phyloP scores from a whole-genome alignment of 2,797 vertebrate species.

The Caiman crocodilus region DNA sequence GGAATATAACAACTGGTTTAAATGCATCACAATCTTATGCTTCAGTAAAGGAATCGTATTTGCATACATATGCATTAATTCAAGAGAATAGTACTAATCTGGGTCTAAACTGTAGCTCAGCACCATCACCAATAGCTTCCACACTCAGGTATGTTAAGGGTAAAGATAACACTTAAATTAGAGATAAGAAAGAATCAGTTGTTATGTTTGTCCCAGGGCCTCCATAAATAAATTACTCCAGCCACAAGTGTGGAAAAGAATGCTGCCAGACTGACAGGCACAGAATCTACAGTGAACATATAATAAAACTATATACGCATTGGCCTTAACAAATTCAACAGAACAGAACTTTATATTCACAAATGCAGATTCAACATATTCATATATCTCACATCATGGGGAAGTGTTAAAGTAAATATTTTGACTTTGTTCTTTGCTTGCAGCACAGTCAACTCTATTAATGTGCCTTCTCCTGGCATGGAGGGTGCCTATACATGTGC shows the following conservation, averaged over 20 bases:
- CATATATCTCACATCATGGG: background rate
- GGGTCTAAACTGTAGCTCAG: background rate
- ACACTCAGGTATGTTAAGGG: background rate
- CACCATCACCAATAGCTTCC: background rate
- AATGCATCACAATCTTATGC: background rate
- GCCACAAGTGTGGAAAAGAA: too few species aligned
- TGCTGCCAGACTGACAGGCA: too few species aligned
- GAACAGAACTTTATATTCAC: too few species aligned
- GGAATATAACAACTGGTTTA: background rate
- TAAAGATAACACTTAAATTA: background rate
- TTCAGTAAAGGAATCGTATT: conserved; percentile 1
- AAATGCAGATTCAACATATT: background rate
- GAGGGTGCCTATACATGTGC: background rate
- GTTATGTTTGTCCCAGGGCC: too few species aligned
- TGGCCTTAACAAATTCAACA: too few species aligned
- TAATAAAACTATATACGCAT: too few species aligned
- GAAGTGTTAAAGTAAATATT: background rate
- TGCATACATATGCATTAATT: background rate
- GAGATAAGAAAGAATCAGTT: too few species aligned
- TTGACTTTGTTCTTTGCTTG: background rate
- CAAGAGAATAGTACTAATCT: background rate
- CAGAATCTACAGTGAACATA: too few species aligned
- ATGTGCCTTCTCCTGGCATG: background rate
- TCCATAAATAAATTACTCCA: too few species aligned
- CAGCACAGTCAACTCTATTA: background rate